Conservation (phyloP, 1,140 invertebrate genomes). For the Linepithema humile region DNA sequence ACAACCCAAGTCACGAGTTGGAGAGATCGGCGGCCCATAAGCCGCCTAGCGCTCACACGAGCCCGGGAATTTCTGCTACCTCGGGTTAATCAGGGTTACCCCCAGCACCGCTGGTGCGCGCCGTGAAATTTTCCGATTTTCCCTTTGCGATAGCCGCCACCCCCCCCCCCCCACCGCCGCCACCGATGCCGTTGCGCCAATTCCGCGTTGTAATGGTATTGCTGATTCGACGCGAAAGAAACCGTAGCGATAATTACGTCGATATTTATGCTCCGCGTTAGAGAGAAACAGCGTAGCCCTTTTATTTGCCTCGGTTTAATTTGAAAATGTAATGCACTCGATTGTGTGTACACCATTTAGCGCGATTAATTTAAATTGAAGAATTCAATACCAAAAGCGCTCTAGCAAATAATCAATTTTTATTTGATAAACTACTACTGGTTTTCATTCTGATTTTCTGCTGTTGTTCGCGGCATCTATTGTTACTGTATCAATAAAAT, state of each 20-base stretch:
- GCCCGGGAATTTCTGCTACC: constrained; percentile 30
- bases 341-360: background rate
- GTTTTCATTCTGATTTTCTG: background rate
- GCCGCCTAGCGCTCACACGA: constrained; percentile 32
- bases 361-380: constrained; percentile 21
- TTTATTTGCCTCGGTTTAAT: background rate
- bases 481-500: background rate
- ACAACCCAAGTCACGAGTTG: constrained; percentile 52
- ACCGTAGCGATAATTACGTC: constrained; percentile 69
- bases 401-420: background rate
- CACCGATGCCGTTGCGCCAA: background rate
- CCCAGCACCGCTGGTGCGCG: background rate
- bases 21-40: constrained; percentile 40
- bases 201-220: constrained; percentile 22
- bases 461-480: background rate
- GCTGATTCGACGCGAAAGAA: constrained; percentile 37
- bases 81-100: constrained; percentile 44
- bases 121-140: constrained; percentile 46
- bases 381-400: background rate
- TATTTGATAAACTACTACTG: background rate
- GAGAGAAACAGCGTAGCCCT: background rate
- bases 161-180: background rate
- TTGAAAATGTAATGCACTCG: background rate
- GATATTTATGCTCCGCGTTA: constrained; percentile 68
- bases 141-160: background rate